Evolutionary conservation across 2,888 invertebrate species (phyloP), one percentile per base, ranked within the genome.

Genomic region (Meliscaeva auricollis): DNA sequence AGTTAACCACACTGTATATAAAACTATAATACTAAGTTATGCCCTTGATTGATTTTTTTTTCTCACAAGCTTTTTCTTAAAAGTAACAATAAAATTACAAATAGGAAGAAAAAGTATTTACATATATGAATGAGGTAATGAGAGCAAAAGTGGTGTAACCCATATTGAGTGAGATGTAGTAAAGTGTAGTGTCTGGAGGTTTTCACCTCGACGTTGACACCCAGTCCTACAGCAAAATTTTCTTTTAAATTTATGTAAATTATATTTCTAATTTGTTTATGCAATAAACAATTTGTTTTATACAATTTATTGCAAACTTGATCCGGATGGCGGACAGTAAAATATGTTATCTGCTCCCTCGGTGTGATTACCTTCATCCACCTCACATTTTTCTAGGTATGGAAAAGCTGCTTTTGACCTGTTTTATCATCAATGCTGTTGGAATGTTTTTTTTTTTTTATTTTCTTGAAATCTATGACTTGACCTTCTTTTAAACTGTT

Each of bases 111-210:
- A 13, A 13, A 1, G 3, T 20, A 38, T 38, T 38, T 38, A 20
- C 8, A 58, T 20, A 20, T 13, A 58, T 20, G 1, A 58, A 58
- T 20, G 13, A 35, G n/a, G 9, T 15, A 58, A 35, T 13, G 58
- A 58, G 35, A 58, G 38, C 58, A 58, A 58, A 58, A 58, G 58
- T 58, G 20, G 58, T 38, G 7, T 3, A 58, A 58, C 38, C 58
- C 35, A 58, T 20, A 20, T 58, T 38, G 13, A 35, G 35, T 38
- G n/a, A 58, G n/a, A n/a, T n/a, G n/a, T 20, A 26, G 26, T 26
- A 26, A 15, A 44, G 15, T 38, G 30, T 7, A 58, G 13, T 38
- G 35, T 58, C 58, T 58, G 58, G 20, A 58, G 58, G 58, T 58
- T 58, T 58, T 7, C 35, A 58, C 58, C 38, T 58, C 32, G 56